These are phyloP conservation scores for Protobothrops flavoviridis DNA, from an alignment of 2,113 vertebrate species.

Conservation along the genomic window DNA sequence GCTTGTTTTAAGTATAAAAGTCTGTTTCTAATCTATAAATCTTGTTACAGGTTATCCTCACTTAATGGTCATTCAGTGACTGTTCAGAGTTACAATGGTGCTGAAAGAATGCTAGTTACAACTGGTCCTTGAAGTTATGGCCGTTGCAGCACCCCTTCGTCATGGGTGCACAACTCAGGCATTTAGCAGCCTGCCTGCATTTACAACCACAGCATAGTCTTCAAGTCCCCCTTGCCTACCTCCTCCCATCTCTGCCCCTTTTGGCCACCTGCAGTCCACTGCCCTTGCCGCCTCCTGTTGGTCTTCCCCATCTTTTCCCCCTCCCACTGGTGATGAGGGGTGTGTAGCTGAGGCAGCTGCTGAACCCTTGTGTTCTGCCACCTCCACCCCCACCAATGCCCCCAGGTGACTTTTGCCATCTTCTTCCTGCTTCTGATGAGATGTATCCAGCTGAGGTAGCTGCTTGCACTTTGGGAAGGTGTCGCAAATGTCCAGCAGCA, in stretches of 20 bases:
- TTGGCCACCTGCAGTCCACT: not conserved
- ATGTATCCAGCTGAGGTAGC: not conserved
- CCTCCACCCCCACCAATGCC: not conserved
- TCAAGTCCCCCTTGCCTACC: not conserved
- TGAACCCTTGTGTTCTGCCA: not conserved
- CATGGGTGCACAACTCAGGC: not conserved
- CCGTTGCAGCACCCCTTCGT: not conserved
- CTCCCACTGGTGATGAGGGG: not conserved
- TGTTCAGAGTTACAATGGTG: not conserved
- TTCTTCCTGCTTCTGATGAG: not conserved
- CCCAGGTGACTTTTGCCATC: not conserved
- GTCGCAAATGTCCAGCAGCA: not conserved
- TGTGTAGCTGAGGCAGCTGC: not conserved
- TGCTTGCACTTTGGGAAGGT: not conserved
- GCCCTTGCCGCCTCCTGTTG: not conserved
- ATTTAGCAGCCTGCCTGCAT: not conserved
- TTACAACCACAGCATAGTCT: not conserved
- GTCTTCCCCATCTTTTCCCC: not conserved
- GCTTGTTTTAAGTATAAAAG: not conserved
- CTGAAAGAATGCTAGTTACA: not conserved
- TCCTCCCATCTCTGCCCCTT: not conserved
- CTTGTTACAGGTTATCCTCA: not conserved
- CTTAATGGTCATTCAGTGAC: not conserved
- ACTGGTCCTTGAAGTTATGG: not conserved
- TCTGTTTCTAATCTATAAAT: not conserved